A percentile compares a stretch with the other conserved stretches of the same genome.
phyloP scores from a whole-genome alignment of 1,140 invertebrate species.

The Penaeus indicus region DNA sequence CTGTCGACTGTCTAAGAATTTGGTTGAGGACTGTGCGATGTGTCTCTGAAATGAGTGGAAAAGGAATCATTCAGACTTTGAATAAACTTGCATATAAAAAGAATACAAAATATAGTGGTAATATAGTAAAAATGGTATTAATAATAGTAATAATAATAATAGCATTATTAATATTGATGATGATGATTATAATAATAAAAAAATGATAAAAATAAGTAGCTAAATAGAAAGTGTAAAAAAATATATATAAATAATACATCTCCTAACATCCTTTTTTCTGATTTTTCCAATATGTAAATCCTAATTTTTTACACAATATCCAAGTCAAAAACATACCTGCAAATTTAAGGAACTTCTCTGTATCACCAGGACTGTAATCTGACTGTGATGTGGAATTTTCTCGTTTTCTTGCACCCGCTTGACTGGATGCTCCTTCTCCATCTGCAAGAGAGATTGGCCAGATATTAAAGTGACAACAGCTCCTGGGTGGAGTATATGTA shows the following conservation, averaged over 20 bases:
- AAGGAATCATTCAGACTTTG: constrained; percentile 64
- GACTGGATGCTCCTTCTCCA: constrained; percentile 45
- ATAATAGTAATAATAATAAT: no score
- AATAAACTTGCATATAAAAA: constrained; percentile 10
- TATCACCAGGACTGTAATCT: constrained; percentile 69
- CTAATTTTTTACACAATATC: no score
- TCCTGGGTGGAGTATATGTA: not conserved
- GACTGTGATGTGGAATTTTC: constrained; percentile 45
- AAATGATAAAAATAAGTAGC: no score
- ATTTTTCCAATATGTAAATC: no score
- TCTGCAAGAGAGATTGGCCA: constrained; percentile 34
- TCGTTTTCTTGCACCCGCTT: constrained; percentile 29
- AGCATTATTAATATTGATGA: no score
- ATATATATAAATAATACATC: no score
- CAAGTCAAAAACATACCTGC: constrained; percentile 52
- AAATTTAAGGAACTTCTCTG: constrained; percentile 81
- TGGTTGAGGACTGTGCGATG: constrained; percentile 93
- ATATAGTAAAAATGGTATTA: no score
- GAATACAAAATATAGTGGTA: no score
- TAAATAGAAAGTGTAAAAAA: no score
- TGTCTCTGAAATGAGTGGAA: constrained; percentile 75
- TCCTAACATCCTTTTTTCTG: not conserved
- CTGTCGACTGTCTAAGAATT: constrained; percentile 88
- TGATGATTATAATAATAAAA: no score
- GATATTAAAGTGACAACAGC: not conserved